These are phyloP conservation scores for Drosophila erecta DNA, from an alignment of 1,140 invertebrate species.

Conservation along the genomic window DNA sequence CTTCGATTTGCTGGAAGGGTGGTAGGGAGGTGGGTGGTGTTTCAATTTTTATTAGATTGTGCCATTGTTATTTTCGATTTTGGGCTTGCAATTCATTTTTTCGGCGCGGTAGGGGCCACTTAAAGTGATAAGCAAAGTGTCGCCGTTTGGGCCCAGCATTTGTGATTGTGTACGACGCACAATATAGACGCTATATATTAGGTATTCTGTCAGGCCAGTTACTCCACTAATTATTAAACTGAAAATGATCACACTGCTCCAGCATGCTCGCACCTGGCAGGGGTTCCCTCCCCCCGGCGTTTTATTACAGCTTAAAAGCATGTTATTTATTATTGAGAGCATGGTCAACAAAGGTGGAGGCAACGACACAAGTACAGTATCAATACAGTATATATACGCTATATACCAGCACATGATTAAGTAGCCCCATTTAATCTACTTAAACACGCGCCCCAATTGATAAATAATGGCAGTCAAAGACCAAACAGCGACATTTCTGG, in stretches of 20 bases:
- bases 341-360: conserved; percentile 19
- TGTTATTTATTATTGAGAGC: conserved; percentile 66
- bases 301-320: conserved; percentile 59
- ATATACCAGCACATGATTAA: conserved; percentile 40
- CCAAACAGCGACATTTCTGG: not conserved
- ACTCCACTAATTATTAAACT: conserved; percentile 76
- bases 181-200: conserved; percentile 16
- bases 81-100: conserved; percentile 26
- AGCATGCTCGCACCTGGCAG: not conserved
- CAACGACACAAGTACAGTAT: conserved; percentile 7
- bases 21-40: not conserved
- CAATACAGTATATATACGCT: conserved; percentile 2
- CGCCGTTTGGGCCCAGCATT: conserved; percentile 55
- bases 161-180: conserved; percentile 14
- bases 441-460: conserved; percentile 63
- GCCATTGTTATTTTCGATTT: conserved; percentile 24
- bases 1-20: not conserved
- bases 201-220: conserved; percentile 44
- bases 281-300: not conserved
- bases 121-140: conserved; percentile 73
- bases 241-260: conserved; percentile 40
- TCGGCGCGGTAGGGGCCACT: conserved; percentile 57
- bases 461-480: conserved; percentile 43
- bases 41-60: conserved; percentile 60
- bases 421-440: conserved; percentile 64